Conservation (phyloP, 2,888 invertebrate species). For the Quadriops clusia region DNA sequence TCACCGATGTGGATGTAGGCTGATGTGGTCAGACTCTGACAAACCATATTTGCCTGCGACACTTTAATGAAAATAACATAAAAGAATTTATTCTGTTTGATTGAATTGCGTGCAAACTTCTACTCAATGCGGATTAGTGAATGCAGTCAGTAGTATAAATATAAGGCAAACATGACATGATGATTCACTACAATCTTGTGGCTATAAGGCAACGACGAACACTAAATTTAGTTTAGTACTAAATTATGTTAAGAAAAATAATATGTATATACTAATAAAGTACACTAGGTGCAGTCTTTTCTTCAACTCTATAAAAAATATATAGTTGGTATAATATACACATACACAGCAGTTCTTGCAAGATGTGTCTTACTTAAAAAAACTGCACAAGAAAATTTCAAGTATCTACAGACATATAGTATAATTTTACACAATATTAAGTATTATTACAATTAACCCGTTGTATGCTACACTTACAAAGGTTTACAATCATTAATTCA, state of each 20-base stretch:
- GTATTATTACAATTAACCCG: too few species aligned
- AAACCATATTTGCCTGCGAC: constrained; percentile 23
- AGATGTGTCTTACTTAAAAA: too few species aligned
- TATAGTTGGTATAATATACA: background rate
- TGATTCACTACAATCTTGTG: constrained; percentile 16
- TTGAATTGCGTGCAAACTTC: constrained; percentile 29
- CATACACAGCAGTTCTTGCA: too few species aligned
- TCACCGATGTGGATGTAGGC: constrained; percentile 7
- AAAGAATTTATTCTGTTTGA: constrained; percentile 22
- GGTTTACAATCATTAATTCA: too few species aligned
- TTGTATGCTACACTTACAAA: too few species aligned
- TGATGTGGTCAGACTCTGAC: constrained; percentile 15
- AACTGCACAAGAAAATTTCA: too few species aligned
- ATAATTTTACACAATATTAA: too few species aligned
- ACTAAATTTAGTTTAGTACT: constrained; percentile 23
- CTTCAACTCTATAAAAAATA: background rate
- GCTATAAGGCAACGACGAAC: constrained; percentile 19
- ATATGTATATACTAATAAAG: constrained; percentile 1
- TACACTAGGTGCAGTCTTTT: background rate
- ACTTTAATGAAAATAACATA: constrained; percentile 33
- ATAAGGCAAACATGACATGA: constrained; percentile 28
- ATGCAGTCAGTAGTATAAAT: constrained; percentile 29
- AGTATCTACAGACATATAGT: too few species aligned
- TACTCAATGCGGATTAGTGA: constrained; percentile 31
- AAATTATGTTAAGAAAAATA: background rate